A percentile compares a stretch with the other conserved stretches of the same genome.
These are phyloP conservation scores for Agrotis ipsilon DNA, from an alignment of 2,888 invertebrate genomes.

Conservation along the genomic window DNA sequence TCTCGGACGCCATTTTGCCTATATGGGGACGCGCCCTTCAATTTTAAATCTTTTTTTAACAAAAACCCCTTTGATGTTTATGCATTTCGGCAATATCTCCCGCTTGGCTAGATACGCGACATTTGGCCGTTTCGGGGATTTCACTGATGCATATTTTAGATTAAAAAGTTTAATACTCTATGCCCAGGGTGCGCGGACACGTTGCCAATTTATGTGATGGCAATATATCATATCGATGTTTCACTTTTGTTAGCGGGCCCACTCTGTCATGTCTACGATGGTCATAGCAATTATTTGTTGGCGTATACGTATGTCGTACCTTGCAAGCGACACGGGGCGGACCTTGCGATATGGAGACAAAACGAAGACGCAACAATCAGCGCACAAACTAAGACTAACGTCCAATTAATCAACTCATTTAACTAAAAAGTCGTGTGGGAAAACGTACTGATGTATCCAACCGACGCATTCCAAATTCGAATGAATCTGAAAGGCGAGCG, in stretches of 20 bases:
- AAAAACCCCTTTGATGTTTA: conserved; percentile 90
- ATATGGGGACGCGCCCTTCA: conserved; percentile 89
- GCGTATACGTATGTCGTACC: conserved; percentile 55
- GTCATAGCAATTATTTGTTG: conserved; percentile 69
- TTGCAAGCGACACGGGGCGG: conserved; percentile 36
- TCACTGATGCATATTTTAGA: conserved; percentile 88
- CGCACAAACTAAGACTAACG: conserved; percentile 80
- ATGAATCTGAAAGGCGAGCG: conserved; percentile 89
- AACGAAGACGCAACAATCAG: conserved; percentile 56
- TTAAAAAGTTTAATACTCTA: conserved; percentile 84
- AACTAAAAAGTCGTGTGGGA: conserved; percentile 89
- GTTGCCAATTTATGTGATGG: conserved; percentile 74
- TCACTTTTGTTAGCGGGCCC: conserved; percentile 70
- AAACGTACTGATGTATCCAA: conserved; percentile 83
- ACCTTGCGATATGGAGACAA: conserved; percentile 47
- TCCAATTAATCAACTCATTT: conserved; percentile 90
- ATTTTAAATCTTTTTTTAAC: conserved; percentile 89
- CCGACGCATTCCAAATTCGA: conserved; percentile 90
- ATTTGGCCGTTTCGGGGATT: conserved; percentile 89
- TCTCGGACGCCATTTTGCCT: conserved; percentile 90
- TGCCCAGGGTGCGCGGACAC: conserved; percentile 69
- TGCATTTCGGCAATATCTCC: conserved; percentile 89
- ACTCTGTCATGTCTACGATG: conserved; percentile 70
- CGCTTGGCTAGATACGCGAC: conserved; percentile 84
- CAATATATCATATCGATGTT: conserved; percentile 75